Evolutionary conservation across 1,140 invertebrate species (phyloP).

Genomic region (Trichonephila inaurata): DNA sequence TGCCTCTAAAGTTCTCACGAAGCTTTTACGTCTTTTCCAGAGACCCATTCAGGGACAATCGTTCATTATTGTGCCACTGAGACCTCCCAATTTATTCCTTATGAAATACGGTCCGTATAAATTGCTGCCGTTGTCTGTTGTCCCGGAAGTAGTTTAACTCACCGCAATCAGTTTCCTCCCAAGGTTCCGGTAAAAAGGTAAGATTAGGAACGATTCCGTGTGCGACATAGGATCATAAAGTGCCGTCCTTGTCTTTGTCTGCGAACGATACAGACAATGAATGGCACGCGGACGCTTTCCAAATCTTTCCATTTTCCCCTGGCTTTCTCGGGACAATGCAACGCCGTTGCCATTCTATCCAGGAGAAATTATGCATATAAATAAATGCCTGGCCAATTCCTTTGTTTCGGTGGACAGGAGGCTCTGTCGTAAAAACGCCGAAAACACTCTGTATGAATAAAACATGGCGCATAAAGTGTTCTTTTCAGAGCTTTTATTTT

Average conservation of each 20-base stretch:
- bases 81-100: neutral
- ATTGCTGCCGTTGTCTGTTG: neutral
- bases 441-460: neutral
- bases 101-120: neutral
- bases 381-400: slow-evolving; percentile 11
- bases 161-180: neutral
- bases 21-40: too few relatives aligned
- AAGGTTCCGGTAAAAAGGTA: neutral
- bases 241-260: slow-evolving; percentile 18
- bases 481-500: neutral
- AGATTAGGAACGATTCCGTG: neutral
- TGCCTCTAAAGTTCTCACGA: too few relatives aligned
- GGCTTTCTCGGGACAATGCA: neutral
- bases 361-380: neutral
- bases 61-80: too few relatives aligned
- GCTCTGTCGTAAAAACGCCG: slow-evolving; percentile 7
- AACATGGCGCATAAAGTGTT: neutral
- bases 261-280: neutral
- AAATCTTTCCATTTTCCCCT: neutral
- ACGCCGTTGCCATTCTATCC: neutral
- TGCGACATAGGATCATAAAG: neutral
- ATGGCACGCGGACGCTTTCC: neutral
- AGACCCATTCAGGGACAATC: too few relatives aligned
- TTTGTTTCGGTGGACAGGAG: slow-evolving; percentile 3
- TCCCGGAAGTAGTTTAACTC: neutral